Evolutionary conservation across 1,140 invertebrate genomes (phyloP), one percentile per base, ranked within the genome.

Genomic region (Heliconius eleuchia): DNA sequence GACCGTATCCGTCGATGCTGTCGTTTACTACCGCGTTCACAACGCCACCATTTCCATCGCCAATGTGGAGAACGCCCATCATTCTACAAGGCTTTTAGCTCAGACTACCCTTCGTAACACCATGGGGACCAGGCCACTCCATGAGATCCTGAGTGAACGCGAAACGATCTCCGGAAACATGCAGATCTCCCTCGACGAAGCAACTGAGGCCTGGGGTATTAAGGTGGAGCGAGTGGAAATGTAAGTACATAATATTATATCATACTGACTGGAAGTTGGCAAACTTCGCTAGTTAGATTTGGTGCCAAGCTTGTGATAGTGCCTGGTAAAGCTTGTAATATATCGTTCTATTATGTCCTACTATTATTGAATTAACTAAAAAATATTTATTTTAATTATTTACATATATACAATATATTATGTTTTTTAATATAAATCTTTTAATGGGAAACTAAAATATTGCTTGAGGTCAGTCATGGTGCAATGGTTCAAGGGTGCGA

Each of bases 161-260:
- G 98, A 99, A 91, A 97, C 97, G 71, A 98, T 99, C 86, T 98
- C 98, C 46, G 97, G 97, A 78, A 97, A 97, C 76, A 98, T 97
- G 97, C 97, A 97, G 95, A 96, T 96, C 52, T 95, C 97, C 8
- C 94, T 99, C 71, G 98, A 99, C 91, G 98, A 99, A 91, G 98
- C 98, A 19, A 99, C 99, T 16, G 98, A 99, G 88, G 97, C 97
- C 34, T 99, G 99, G 98, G 99, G 99, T 27, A 98, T 99, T 83
- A 99, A 99, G 95, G 98, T 99, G 23, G 98, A 99, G 94, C 95
- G 98, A 82, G 98, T 99, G 70, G 98, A 99, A 96, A 98, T 99
- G 98, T 99, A 95, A 97, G 97, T 96, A 42, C 7, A 71, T 75
- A 55, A 74, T 60, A 60, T 23, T 27, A 66, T 66, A 30, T 66